These are phyloP conservation scores for Ormyrus nitidulus DNA, from an alignment of 2,888 invertebrate genomes.

Conservation along the genomic window DNA sequence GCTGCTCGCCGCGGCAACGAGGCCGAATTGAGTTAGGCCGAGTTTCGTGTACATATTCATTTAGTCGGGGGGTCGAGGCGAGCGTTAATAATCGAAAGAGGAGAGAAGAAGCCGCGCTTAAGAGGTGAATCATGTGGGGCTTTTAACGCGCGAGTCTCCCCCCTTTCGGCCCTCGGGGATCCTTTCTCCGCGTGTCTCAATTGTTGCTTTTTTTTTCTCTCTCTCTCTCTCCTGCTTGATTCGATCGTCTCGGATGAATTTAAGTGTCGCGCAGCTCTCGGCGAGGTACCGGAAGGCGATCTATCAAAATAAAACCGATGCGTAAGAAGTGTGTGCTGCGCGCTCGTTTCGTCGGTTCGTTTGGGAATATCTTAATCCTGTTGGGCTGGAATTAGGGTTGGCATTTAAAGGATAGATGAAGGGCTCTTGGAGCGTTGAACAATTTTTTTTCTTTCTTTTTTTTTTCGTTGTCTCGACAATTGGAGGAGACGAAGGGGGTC, in stretches of 20 bases:
- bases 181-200: constrained; percentile 44
- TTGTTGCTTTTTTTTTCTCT: constrained; percentile 18
- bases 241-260: constrained; percentile 27
- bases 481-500: too few relatives aligned
- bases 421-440: too few relatives aligned
- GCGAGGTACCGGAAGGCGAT: constrained; percentile 37
- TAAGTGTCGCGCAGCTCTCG: constrained; percentile 4
- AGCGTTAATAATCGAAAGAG: constrained; percentile 65
- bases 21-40: constrained; percentile 69
- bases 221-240: neutral
- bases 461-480: too few relatives aligned
- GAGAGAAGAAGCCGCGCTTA: constrained; percentile 62
- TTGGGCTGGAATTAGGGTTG: neutral
- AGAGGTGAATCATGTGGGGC: constrained; percentile 71
- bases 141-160: constrained; percentile 17
- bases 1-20: constrained; percentile 44
- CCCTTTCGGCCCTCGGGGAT: constrained; percentile 11
- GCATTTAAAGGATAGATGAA: neutral
- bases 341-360: constrained; percentile 47
- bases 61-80: constrained; percentile 60
- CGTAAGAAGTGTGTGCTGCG: too few relatives aligned
- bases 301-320: constrained; percentile 45
- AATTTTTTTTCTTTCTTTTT: too few relatives aligned
- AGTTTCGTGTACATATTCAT: constrained; percentile 74
- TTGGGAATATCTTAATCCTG: neutral